These are phyloP conservation scores for Parazoanthus swiftii DNA, from an alignment of 92 coral and sea anemone species.

Conservation along the genomic window DNA sequence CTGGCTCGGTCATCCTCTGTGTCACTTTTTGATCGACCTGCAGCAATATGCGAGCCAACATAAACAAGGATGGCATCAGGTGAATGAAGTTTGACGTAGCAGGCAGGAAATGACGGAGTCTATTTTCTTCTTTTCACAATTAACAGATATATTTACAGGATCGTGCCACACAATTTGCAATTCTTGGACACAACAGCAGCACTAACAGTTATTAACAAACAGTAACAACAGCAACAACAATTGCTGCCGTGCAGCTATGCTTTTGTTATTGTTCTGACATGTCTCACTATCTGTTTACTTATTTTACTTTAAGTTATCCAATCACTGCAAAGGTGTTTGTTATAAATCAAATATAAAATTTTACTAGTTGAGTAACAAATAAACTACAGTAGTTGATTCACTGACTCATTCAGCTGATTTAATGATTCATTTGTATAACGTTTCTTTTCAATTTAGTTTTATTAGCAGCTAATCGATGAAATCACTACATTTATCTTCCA, in stretches of 20 bases:
- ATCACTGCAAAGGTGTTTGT: background rate
- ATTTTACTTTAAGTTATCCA: background rate
- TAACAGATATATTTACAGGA: too few species aligned
- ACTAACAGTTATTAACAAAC: too few species aligned
- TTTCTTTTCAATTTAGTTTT: background rate
- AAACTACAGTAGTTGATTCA: slow-evolving; percentile 4
- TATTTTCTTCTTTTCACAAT: background rate
- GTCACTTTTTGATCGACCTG: slow-evolving; percentile 99
- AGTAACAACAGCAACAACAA: background rate
- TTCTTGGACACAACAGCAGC: background rate
- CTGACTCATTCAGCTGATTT: slow-evolving; percentile 16
- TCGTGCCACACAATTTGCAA: background rate
- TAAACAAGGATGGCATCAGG: background rate
- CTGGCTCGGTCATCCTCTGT: slow-evolving; percentile 86
- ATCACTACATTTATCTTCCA: background rate
- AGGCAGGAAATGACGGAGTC: background rate
- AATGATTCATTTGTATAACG: background rate
- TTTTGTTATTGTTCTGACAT: background rate
- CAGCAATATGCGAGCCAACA: background rate
- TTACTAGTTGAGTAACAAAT: background rate
- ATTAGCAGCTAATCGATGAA: background rate
- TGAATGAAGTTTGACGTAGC: background rate
- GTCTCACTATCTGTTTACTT: too few species aligned
- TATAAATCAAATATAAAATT: background rate
- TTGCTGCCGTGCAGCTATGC: background rate